Conservation (phyloP, 2,888 invertebrate genomes). For the Eumerus sabulonum region DNA sequence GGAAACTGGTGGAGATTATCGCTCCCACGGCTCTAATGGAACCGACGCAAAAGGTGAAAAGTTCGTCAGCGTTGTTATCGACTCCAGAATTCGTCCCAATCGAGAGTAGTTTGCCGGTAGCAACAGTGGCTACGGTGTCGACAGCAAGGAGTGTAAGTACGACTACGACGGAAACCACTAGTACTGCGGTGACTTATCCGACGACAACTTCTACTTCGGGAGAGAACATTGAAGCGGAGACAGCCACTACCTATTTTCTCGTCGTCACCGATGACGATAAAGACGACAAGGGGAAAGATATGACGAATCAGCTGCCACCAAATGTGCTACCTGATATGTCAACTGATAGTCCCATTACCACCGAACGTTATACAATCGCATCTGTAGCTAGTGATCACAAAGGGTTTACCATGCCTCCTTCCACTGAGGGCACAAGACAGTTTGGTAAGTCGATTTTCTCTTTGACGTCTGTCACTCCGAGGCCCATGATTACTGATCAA, state of each 20-base stretch:
- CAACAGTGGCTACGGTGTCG: not conserved
- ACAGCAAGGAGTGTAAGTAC: not conserved
- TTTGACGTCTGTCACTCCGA: no score
- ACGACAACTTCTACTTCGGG: conserved; percentile 1
- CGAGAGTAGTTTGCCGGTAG: conserved; percentile 9
- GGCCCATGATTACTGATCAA: no score
- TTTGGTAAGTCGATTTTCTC: no score
- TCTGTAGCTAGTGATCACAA: no score
- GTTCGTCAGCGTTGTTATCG: not conserved
- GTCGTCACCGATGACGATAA: conserved; percentile 35
- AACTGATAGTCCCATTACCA: conserved; percentile 1
- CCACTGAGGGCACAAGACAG: no score
- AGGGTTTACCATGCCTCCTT: no score
- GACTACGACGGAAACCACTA: conserved; percentile 18
- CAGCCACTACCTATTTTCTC: conserved; percentile 54
- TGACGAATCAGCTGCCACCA: not conserved
- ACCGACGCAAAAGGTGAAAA: conserved; percentile 46
- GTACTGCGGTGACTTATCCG: not conserved
- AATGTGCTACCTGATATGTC: not conserved
- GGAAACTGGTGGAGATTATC: conserved; percentile 75
- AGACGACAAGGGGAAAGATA: not conserved
- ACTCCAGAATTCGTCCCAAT: conserved; percentile 50
- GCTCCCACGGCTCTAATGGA: conserved; percentile 73
- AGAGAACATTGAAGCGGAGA: conserved; percentile 32
- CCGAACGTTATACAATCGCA: no score